phyloP scores from a whole-genome alignment of 2,888 invertebrate genomes.

The Branchinecta sandiegonensis region DNA sequence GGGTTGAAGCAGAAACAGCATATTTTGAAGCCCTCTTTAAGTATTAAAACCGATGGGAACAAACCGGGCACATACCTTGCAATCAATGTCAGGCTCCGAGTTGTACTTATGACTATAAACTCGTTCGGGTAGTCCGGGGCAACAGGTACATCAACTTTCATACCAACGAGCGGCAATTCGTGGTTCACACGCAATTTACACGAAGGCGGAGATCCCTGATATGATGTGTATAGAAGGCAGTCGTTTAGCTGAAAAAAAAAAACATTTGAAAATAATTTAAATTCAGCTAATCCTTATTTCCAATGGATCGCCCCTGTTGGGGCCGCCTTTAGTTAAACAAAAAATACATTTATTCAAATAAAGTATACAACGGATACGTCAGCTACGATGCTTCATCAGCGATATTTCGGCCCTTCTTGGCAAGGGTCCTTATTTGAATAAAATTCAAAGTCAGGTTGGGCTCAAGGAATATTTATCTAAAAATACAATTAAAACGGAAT shows the following conservation, averaged over 20 bases:
- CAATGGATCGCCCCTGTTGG: neutral
- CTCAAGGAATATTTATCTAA: too few relatives aligned
- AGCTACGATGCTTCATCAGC: too few relatives aligned
- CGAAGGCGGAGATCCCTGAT: constrained; percentile 32
- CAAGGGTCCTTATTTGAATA: too few relatives aligned
- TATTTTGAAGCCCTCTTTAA: constrained; percentile 44
- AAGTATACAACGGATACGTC: too few relatives aligned
- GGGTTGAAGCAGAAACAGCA: constrained; percentile 44
- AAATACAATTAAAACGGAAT: too few relatives aligned
- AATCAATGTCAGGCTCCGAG: constrained; percentile 41
- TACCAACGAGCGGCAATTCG: constrained; percentile 40
- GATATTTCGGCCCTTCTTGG: too few relatives aligned
- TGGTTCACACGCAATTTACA: constrained; percentile 37
- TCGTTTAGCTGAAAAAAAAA: constrained; percentile 36
- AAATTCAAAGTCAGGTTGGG: too few relatives aligned
- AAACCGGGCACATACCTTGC: constrained; percentile 37
- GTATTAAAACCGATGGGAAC: constrained; percentile 44
- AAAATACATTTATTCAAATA: too few relatives aligned
- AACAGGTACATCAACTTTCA: constrained; percentile 38
- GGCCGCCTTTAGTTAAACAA: too few relatives aligned
- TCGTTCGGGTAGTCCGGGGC: constrained; percentile 39
- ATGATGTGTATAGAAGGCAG: constrained; percentile 37
- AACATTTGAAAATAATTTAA: neutral
- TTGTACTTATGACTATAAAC: constrained; percentile 41
- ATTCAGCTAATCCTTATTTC: neutral